Percentiles rank a stretch among this genome's conserved stretches.
These are phyloP conservation scores for Cynopterus brachyotis DNA, from an alignment of 2,113 vertebrate species.

Conservation along the genomic window DNA sequence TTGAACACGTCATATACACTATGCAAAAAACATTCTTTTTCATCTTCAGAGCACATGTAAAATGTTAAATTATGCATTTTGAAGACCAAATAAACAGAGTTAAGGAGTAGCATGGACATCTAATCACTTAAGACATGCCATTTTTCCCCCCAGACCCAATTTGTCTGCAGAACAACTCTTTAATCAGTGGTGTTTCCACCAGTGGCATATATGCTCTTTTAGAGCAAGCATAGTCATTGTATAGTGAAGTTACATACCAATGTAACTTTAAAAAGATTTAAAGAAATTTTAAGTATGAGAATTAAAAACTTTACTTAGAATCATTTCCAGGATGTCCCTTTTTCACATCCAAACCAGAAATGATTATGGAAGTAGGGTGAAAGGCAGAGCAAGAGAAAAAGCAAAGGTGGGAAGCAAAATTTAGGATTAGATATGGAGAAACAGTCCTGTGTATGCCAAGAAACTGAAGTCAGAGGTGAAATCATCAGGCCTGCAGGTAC, in stretches of 20 bases:
- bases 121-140: not conserved
- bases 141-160: too few species aligned
- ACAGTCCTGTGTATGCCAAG: not conserved
- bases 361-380: not conserved
- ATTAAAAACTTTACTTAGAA: not conserved
- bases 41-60: not conserved
- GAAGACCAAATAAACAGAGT: not conserved
- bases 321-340: not conserved
- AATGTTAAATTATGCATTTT: conserved; percentile 42
- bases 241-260: too few species aligned
- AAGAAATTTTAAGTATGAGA: not conserved
- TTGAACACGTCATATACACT: not conserved
- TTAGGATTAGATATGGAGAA: not conserved
- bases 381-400: not conserved
- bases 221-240: rapidly evolving
- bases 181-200: not conserved
- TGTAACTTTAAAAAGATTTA: not conserved
- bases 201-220: not conserved
- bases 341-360: not conserved
- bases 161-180: not conserved
- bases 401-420: not conserved
- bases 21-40: not conserved
- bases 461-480: not conserved
- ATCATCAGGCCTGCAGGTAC: not conserved
- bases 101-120: not conserved